These are phyloP conservation scores for Butorides virescens DNA, from an alignment of 2,113 vertebrate genomes.

Conservation along the genomic window DNA sequence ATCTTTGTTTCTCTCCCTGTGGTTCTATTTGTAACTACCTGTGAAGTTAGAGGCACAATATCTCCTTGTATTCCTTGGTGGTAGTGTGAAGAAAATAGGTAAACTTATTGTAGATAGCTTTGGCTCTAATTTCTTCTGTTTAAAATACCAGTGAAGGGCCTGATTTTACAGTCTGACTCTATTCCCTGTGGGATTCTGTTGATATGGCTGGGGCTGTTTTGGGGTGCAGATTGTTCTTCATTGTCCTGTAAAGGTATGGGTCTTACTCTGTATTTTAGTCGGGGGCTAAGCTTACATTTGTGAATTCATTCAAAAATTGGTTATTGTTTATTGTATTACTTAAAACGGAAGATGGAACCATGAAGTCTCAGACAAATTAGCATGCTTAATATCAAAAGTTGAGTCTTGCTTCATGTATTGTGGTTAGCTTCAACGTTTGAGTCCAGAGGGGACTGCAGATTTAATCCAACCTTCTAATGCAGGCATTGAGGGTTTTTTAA, in stretches of 20 bases:
- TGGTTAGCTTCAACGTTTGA: not conserved
- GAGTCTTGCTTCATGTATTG: not conserved
- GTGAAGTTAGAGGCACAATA: not conserved
- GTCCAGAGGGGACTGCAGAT: not conserved
- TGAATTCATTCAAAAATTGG: not conserved
- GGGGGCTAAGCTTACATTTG: not conserved
- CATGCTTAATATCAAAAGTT: not conserved
- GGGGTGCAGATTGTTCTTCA: not conserved
- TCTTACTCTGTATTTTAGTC: not conserved
- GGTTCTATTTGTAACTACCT: not conserved
- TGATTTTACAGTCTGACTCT: not conserved
- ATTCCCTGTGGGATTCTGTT: not conserved
- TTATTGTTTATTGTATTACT: not conserved
- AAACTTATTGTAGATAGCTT: not conserved
- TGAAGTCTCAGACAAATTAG: not conserved
- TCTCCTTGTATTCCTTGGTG: not conserved
- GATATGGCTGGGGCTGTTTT: not conserved
- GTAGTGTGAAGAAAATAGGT: not conserved
- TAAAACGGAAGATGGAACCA: not conserved
- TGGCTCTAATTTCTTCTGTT: not conserved
- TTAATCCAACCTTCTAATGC: not conserved
- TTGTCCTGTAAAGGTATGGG: not conserved
- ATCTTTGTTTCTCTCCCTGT: not conserved
- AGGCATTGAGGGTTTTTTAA: not conserved
- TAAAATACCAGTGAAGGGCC: not conserved